Evolutionary conservation across 2,797 vertebrate species (phyloP).

Genomic region (Diceros bicornis): DNA sequence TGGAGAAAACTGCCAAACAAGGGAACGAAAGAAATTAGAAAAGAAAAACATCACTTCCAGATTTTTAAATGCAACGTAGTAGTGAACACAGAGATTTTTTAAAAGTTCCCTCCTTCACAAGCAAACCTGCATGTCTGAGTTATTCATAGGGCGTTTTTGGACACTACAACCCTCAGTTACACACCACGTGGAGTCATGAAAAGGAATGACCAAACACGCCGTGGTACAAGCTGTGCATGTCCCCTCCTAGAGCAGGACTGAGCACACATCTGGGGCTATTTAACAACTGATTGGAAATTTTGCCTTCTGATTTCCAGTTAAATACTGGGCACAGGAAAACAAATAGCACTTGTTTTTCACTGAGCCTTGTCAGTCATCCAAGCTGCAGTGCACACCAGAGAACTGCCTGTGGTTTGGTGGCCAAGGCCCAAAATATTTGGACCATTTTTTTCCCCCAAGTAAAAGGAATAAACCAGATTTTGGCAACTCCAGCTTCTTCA

Average conservation of each 20-base stretch:
- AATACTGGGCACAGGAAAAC: conserved; percentile 92
- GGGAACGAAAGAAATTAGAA: conserved; percentile 64
- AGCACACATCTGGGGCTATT: conserved; percentile 91
- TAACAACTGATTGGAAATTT: conserved; percentile 92
- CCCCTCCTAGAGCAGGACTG: conserved; percentile 78
- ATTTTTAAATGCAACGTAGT: conserved; percentile 53
- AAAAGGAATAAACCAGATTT: conserved; percentile 86
- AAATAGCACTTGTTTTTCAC: conserved; percentile 94
- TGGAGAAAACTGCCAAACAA: conserved; percentile 25
- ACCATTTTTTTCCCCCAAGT: conserved; percentile 65
- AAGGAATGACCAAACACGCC: conserved; percentile 80
- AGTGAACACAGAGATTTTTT: background rate
- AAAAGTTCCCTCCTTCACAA: conserved; percentile 52
- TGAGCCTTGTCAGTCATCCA: conserved; percentile 91
- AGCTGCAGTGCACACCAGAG: conserved; percentile 88
- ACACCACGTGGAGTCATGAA: conserved; percentile 78
- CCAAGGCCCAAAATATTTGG: conserved; percentile 88
- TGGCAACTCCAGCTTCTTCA: conserved; percentile 71
- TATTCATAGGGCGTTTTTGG: conserved; percentile 83
- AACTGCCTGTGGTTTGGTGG: conserved; percentile 90
- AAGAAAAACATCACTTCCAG: conserved; percentile 78
- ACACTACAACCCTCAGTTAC: conserved; percentile 66
- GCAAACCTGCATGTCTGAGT: conserved; percentile 71
- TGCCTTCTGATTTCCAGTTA: conserved; percentile 93
- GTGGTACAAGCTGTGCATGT: conserved; percentile 82